Conservation (phyloP, 2,113 vertebrate species). For the Ivindomyrus marchei region DNA sequence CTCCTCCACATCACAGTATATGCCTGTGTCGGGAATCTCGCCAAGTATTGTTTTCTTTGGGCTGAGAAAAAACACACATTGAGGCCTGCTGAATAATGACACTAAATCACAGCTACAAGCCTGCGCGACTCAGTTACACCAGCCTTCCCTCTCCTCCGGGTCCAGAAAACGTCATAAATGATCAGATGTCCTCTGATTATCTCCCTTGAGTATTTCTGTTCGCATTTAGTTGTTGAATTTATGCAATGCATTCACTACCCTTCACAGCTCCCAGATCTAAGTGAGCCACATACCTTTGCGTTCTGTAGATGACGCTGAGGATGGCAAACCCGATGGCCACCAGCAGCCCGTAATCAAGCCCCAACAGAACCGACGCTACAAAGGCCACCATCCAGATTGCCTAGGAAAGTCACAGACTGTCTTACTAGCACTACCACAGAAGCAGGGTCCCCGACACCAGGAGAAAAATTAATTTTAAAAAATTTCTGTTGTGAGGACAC, state of each 20-base stretch:
- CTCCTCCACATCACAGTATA: constrained; percentile 80
- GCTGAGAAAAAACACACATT: constrained; percentile 51
- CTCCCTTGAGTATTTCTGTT: not conserved
- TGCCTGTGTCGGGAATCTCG: constrained; percentile 70
- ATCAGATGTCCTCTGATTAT: not conserved
- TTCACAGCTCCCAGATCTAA: not conserved
- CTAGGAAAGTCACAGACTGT: constrained; percentile 51
- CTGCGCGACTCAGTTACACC: not conserved
- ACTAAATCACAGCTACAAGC: not conserved
- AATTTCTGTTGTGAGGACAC: not conserved
- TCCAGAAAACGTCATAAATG: not conserved
- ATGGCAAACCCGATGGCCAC: constrained; percentile 78
- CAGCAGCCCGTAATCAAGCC: constrained; percentile 86
- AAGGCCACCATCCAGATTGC: constrained; percentile 88
- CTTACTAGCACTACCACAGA: too few species aligned
- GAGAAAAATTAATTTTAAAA: not conserved
- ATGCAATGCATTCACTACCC: not conserved
- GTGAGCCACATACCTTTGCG: constrained; percentile 70
- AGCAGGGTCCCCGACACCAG: not conserved
- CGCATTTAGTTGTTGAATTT: not conserved
- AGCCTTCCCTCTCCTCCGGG: not conserved
- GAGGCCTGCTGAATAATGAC: not conserved
- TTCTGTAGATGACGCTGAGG: constrained; percentile 86
- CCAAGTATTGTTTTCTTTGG: constrained; percentile 79
- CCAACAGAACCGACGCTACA: constrained; percentile 80